These are phyloP conservation scores for Pao palembangensis DNA, from an alignment of 2,113 vertebrate genomes.

Conservation along the genomic window DNA sequence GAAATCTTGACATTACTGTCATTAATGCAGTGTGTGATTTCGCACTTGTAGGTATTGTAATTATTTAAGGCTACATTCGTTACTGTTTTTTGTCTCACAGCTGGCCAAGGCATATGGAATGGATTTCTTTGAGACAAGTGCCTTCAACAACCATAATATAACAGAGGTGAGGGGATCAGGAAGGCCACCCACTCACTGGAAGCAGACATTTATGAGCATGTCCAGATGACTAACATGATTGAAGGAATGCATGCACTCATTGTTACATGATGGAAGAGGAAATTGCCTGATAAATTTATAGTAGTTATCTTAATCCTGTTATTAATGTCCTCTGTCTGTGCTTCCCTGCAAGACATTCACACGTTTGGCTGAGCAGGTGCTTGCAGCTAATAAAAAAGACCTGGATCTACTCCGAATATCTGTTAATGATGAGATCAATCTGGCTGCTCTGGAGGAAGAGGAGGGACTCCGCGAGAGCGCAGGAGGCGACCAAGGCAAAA, in stretches of 20 bases:
- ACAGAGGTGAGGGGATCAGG: slow-evolving; percentile 81
- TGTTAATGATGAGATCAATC: slow-evolving; percentile 72
- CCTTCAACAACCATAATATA: slow-evolving; percentile 95
- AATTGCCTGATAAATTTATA: background rate
- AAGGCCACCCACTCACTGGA: background rate
- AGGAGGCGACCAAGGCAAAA: slow-evolving; percentile 72
- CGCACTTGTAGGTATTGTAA: background rate
- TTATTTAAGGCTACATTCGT: background rate
- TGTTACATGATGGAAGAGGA: background rate
- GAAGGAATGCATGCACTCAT: background rate
- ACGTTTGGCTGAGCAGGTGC: slow-evolving; percentile 89
- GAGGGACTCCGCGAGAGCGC: slow-evolving; percentile 76
- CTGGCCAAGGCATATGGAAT: slow-evolving; percentile 94
- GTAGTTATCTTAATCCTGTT: background rate
- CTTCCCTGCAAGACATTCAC: slow-evolving; percentile 83
- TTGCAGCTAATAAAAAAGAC: slow-evolving; percentile 92
- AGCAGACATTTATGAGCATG: background rate
- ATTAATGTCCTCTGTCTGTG: background rate
- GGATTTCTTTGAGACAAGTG: slow-evolving; percentile 99
- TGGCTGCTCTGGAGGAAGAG: slow-evolving; percentile 85
- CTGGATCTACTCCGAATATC: slow-evolving; percentile 83
- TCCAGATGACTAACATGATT: background rate
- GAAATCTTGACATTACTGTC: background rate
- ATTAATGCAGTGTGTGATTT: background rate
- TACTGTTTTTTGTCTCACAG: slow-evolving; percentile 61